Conservation (phyloP, 2,797 vertebrate species). For the Centroberyx gerrardi region DNA sequence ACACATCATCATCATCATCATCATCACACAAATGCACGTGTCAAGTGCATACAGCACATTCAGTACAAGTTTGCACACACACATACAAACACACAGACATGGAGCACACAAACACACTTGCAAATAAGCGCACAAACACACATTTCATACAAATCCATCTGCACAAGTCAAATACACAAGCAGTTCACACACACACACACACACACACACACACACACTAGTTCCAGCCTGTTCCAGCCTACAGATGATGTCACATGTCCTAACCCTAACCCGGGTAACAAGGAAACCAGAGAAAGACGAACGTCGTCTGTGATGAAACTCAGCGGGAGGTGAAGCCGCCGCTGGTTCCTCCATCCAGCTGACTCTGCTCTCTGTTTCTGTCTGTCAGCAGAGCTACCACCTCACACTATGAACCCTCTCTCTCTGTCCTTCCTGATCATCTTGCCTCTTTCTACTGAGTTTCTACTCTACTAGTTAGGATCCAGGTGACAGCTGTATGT, state of each 20-base stretch:
- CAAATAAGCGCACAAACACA: too few species aligned
- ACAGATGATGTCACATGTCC: not conserved
- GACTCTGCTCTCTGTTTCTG: slow-evolving; percentile 41
- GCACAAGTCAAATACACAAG: too few species aligned
- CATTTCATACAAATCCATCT: too few species aligned
- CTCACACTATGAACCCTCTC: slow-evolving; percentile 24
- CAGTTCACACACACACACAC: too few species aligned
- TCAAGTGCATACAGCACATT: slow-evolving; percentile 10
- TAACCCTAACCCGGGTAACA: too few species aligned
- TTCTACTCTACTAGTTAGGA: too few species aligned
- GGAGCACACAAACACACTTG: too few species aligned
- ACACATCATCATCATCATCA: slow-evolving; percentile 10
- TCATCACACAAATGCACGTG: not conserved
- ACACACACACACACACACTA: too few species aligned
- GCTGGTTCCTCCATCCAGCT: slow-evolving; percentile 24
- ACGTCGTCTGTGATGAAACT: slow-evolving; percentile 26
- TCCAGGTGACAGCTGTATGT: too few species aligned
- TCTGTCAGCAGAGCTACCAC: slow-evolving; percentile 68
- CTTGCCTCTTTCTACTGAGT: too few species aligned
- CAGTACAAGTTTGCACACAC: slow-evolving; percentile 4
- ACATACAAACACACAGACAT: slow-evolving; percentile 8
- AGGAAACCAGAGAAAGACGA: slow-evolving; percentile 47
- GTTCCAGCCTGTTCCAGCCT: too few species aligned
- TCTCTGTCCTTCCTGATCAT: not conserved
- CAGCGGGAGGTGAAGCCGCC: not conserved